Evolutionary conservation across 1,140 invertebrate genomes (phyloP), one percentile per base, ranked within the genome.

Genomic region (Agraylea sexmaculata): DNA sequence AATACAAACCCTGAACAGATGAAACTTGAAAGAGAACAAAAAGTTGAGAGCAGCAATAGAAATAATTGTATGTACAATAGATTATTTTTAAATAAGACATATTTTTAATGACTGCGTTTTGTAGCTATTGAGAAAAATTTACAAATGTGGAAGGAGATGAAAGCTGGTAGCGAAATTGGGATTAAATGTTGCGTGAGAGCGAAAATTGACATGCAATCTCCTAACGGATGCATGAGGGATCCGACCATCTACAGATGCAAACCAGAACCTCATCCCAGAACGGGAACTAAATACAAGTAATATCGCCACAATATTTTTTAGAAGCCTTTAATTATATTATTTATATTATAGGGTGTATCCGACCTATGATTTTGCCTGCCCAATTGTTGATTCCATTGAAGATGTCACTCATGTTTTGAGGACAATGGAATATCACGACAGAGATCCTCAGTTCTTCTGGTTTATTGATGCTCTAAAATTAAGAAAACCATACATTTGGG

Each of bases 181-280:
- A 74, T 83, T 41, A 78, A 81, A 52, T 95, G 84, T 57, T 95
- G 90, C 61, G 87, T 99, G 0, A 73, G 95, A 42, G 93, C 93
- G 0, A 99, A 97, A 69, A 96, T 99, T 46, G 89, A 98, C 62
- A 98, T 98, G 88, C 73, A 82, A 45, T 95, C 91, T 0, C 67
- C 78, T 16, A 99, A 99, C 66, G 96, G 96, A 1, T 98, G 93
- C 55, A 70, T 99, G 75, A 70, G 96, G 28, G 96, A 99, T 71
- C 96, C 96, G n/a, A 97, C 94, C 5, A 95, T 99, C 51, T 99
- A 98, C 60, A 71, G 96, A n/a, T 99, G 94, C 64, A 99, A 99
- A 63, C 77, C 78, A 44, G 92, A 98, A 61, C 64, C 75, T 7
- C 96, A 99, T 75, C 84, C 93, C 2, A 68, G 83, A 21, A 98